phyloP scores from a whole-genome alignment of 2,113 vertebrate genomes.

The Rafetus swinhoei region DNA sequence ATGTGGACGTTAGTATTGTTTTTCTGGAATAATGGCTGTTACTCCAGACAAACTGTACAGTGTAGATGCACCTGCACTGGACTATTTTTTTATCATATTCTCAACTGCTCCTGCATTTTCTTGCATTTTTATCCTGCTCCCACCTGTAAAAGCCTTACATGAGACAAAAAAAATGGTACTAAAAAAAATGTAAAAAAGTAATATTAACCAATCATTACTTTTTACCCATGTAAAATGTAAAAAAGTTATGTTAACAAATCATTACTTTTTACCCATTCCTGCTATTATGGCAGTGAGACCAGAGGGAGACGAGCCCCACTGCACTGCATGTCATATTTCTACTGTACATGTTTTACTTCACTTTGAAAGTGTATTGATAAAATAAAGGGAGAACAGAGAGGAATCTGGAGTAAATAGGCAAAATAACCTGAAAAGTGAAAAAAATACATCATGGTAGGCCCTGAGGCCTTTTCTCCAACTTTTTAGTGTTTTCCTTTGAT shows the following conservation, averaged over 20 bases:
- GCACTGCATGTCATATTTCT: background rate
- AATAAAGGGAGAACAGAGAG: background rate
- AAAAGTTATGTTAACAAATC: no score
- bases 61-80: no score
- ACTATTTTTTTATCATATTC: background rate
- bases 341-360: background rate
- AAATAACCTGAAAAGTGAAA: slow-evolving; percentile 6
- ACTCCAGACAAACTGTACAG: no score
- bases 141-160: background rate
- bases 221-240: background rate
- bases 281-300: background rate
- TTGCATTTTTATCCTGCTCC: no score
- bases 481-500: slow-evolving; percentile 20
- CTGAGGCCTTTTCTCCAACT: background rate
- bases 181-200: no score
- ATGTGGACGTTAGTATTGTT: no score
- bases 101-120: background rate
- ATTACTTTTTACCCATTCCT: background rate
- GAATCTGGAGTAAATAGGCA: slow-evolving; percentile 34
- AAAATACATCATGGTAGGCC: background rate
- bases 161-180: no score
- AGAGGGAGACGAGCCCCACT: background rate
- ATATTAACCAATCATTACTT: background rate
- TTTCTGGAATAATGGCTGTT: no score
- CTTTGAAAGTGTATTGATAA: slow-evolving; percentile 34